phyloP scores from a whole-genome alignment of 2,113 vertebrate genomes.

The Murina feae region DNA sequence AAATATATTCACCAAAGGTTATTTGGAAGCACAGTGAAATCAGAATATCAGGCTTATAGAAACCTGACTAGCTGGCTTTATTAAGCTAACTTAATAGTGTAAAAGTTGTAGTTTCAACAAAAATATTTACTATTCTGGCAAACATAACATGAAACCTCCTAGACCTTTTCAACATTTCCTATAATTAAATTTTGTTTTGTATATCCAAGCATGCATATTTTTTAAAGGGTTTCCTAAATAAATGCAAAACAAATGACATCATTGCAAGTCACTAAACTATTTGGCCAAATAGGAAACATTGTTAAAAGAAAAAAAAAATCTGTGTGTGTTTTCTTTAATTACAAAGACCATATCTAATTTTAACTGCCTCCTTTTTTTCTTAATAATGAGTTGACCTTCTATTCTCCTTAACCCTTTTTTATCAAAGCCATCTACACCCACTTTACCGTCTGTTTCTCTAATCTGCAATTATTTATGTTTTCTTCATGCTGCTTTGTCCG shows the following conservation, averaged over 20 bases:
- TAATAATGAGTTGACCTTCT: slow-evolving; percentile 83
- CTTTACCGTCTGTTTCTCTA: slow-evolving; percentile 89
- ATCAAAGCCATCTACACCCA: slow-evolving; percentile 85
- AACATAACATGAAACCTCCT: slow-evolving; percentile 17
- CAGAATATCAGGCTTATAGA: slow-evolving; percentile 21
- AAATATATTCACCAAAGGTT: neutral
- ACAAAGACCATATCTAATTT: slow-evolving; percentile 76
- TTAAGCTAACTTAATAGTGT: neutral
- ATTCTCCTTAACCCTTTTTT: slow-evolving; percentile 86
- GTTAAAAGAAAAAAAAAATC: slow-evolving; percentile 61
- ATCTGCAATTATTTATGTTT: slow-evolving; percentile 91
- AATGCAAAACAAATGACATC: slow-evolving; percentile 36
- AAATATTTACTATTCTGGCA: slow-evolving; percentile 36
- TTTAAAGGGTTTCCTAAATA: slow-evolving; percentile 51
- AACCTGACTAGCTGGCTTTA: neutral
- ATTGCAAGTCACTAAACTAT: slow-evolving; percentile 43
- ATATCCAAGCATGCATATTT: neutral
- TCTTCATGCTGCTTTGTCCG: slow-evolving; percentile 84
- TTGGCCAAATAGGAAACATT: slow-evolving; percentile 49
- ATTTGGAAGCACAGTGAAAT: rapidly evolving
- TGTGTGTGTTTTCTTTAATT: slow-evolving; percentile 63
- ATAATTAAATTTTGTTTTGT: slow-evolving; percentile 22
- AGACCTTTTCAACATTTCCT: neutral
- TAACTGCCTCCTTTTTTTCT: slow-evolving; percentile 72
- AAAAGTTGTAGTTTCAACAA: neutral